These are phyloP conservation scores for Heliconius erato DNA, from an alignment of 2,888 invertebrate genomes.

Conservation along the genomic window DNA sequence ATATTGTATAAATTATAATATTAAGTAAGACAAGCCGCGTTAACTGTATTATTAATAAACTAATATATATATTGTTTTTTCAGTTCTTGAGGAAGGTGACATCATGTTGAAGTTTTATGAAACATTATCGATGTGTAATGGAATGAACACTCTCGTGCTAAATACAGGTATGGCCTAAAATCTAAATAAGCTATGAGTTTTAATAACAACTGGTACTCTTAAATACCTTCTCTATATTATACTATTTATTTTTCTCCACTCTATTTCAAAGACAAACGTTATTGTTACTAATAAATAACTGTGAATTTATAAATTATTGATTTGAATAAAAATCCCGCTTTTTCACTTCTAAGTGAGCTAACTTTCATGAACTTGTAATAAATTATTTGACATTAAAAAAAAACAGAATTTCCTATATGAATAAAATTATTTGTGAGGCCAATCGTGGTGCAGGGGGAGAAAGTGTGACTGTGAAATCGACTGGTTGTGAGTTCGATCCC, in stretches of 20 bases:
- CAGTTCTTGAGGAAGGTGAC: conserved; percentile 90
- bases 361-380: not conserved
- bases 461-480: too few relatives aligned
- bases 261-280: not conserved
- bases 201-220: not conserved
- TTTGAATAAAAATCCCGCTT: not conserved
- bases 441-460: too few relatives aligned
- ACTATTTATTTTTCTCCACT: not conserved
- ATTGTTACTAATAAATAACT: not conserved
- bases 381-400: not conserved
- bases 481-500: too few relatives aligned
- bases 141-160: conserved; percentile 65
- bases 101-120: conserved; percentile 94
- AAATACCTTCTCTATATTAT: not conserved
- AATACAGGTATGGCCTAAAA: conserved; percentile 65
- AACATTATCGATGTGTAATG: conserved; percentile 90
- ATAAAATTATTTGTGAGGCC: too few relatives aligned
- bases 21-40: not conserved
- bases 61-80: conserved; percentile 35
- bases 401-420: too few relatives aligned
- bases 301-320: not conserved
- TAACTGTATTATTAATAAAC: not conserved
- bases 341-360: too few relatives aligned
- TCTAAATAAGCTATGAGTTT: not conserved
- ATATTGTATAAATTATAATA: not conserved